phyloP scores from a whole-genome alignment of 2,113 vertebrate genomes.

The Marmota monax region DNA sequence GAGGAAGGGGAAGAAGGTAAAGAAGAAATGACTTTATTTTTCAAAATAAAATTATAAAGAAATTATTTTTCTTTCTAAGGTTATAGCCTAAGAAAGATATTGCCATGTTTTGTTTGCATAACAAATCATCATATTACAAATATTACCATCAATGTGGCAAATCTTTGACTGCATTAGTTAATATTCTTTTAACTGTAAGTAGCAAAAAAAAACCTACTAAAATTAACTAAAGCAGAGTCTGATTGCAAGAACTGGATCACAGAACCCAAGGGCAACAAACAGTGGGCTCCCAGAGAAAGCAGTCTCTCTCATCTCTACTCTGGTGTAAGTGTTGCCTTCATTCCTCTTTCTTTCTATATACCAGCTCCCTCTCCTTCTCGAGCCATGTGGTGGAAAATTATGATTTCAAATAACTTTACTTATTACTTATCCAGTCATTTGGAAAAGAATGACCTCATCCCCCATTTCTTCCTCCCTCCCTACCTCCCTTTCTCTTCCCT shows the following conservation, averaged over 20 bases:
- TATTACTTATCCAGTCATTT: neutral
- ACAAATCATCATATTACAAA: constrained; percentile 9
- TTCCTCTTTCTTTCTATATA: neutral
- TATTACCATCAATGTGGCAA: neutral
- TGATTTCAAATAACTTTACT: neutral
- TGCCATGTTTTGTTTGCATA: neutral
- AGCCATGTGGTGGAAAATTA: neutral
- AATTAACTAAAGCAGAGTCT: constrained; percentile 1
- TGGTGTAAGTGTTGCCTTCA: neutral
- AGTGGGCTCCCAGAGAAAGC: neutral
- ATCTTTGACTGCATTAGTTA: neutral
- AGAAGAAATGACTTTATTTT: neutral
- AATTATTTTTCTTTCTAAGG: neutral
- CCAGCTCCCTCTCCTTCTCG: neutral
- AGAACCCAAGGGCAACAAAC: neutral
- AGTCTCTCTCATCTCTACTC: neutral
- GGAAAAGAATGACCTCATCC: neutral
- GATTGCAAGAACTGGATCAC: neutral
- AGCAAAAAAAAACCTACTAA: neutral
- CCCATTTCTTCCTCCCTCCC: neutral
- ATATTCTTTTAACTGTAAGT: neutral
- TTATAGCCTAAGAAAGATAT: neutral
- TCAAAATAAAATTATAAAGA: neutral
- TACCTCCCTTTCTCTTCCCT: neutral
- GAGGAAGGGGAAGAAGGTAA: neutral